These are phyloP conservation scores for Tanaodytes sp. DNA, from an alignment of 2,888 invertebrate species.

Conservation along the genomic window DNA sequence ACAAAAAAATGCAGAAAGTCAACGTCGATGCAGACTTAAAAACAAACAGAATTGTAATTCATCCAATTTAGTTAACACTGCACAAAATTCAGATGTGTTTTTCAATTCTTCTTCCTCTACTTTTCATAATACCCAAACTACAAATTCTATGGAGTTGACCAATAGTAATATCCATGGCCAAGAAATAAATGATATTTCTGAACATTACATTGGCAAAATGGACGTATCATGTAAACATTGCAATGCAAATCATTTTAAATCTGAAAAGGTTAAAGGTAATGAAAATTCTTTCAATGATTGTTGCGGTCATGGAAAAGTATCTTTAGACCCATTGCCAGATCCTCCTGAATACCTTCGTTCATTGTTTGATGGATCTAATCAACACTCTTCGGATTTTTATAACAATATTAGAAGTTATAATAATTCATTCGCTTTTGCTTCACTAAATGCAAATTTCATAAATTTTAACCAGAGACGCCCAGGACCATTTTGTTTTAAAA, in stretches of 20 bases:
- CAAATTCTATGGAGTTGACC: neutral
- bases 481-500: conserved; percentile 28
- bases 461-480: conserved; percentile 20
- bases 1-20: conserved; percentile 15
- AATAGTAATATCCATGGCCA: neutral
- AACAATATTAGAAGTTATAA: conserved; percentile 16
- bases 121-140: neutral
- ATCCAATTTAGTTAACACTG: neutral
- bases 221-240: conserved; percentile 33
- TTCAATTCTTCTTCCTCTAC: neutral
- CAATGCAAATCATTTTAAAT: conserved; percentile 28
- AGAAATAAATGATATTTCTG: conserved; percentile 15
- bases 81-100: neutral
- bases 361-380: conserved; percentile 22
- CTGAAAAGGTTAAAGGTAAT: conserved; percentile 21
- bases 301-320: conserved; percentile 19
- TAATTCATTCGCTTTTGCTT: conserved; percentile 30
- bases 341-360: conserved; percentile 8
- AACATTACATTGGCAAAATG: conserved; percentile 16
- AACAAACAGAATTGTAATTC: neutral
- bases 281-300: conserved; percentile 32
- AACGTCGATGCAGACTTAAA: neutral
- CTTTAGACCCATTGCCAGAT: conserved; percentile 12
- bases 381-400: conserved; percentile 17
- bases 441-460: conserved; percentile 36